Evolutionary conservation across 2,113 vertebrate species (phyloP).

Genomic region (Capricornis sumatraensis): DNA sequence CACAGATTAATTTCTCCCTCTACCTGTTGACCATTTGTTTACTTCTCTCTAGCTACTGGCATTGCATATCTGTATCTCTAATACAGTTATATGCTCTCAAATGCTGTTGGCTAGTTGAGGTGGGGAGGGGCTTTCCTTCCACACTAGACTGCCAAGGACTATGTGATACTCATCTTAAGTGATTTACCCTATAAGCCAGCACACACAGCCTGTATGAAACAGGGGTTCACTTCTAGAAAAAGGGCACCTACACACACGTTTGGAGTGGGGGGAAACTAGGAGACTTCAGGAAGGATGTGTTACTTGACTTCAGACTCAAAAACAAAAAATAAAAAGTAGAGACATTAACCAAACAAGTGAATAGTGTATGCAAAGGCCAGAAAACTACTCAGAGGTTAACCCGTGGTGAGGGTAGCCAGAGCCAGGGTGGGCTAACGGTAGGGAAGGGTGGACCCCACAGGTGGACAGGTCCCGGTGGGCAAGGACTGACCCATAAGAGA

Average conservation of each 20-base stretch:
- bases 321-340: background rate
- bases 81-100: background rate
- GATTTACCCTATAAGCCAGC: background rate
- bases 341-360: background rate
- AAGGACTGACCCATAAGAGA: background rate
- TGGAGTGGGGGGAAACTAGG: fast-evolving
- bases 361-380: fast-evolving
- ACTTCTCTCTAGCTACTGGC: background rate
- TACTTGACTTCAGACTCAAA: background rate
- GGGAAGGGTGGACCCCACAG: fast-evolving
- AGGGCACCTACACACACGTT: background rate
- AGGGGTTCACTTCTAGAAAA: background rate
- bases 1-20: background rate
- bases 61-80: background rate
- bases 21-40: background rate
- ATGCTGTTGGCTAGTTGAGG: background rate
- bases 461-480: background rate
- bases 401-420: no score
- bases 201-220: background rate
- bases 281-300: background rate
- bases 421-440: fast-evolving
- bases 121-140: background rate
- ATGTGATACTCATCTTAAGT: background rate
- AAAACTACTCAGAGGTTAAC: background rate
- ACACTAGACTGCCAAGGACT: background rate